Evolutionary conservation across 37 sponge, comb jelly and placozoan genomes (phyloP).

Genomic region (Cliona cf. orientalis): DNA sequence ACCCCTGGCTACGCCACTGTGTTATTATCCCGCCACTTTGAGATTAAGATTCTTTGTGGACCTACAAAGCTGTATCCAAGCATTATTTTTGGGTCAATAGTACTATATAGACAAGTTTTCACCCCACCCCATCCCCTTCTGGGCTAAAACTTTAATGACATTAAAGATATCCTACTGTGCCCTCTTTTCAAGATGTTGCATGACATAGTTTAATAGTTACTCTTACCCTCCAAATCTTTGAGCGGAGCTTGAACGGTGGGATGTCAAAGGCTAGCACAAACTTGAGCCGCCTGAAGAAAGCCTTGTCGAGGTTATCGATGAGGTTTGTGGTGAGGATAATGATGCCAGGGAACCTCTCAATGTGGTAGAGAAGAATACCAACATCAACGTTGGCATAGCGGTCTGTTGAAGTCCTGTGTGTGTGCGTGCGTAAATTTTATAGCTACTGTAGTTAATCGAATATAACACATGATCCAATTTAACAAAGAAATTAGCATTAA

Average conservation of each 20-base stretch:
- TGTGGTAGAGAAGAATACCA: slow-evolving; percentile 81
- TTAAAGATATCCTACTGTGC: neutral
- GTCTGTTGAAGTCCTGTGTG: slow-evolving; percentile 44
- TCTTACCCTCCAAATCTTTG: slow-evolving; percentile 79
- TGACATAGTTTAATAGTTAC: neutral
- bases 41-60: no score
- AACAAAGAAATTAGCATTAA: no score
- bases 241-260: slow-evolving; percentile 43
- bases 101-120: no score
- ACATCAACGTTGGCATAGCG: slow-evolving; percentile 89
- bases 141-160: no score
- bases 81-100: no score
- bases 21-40: no score
- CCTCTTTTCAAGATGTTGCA: neutral
- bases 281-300: slow-evolving; percentile 78
- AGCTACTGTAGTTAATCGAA: no score
- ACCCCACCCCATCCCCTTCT: no score
- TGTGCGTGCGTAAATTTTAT: neutral
- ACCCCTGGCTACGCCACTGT: no score
- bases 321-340: slow-evolving; percentile 88
- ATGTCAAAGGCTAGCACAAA: slow-evolving; percentile 66
- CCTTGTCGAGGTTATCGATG: slow-evolving; percentile 87
- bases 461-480: no score
- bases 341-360: slow-evolving; percentile 83
- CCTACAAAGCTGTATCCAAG: no score